Base-by-base conservation (phyloP, 37 sponge, comb jelly and placozoan species). In the Diacarnus erythraeanus region DNA sequence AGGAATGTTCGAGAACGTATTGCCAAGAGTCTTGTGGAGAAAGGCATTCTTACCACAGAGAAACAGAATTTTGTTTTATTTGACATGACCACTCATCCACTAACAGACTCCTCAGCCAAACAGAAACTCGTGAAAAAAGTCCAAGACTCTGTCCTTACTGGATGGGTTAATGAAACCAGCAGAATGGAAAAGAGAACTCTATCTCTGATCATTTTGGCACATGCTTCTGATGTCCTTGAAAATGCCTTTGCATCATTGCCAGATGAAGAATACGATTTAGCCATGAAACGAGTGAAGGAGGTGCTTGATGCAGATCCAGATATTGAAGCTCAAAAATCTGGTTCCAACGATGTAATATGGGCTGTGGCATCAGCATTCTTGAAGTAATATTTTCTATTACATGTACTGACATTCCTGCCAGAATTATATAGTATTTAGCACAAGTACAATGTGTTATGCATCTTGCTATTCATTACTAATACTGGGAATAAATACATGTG, bases 11-110 rank as follows among this genome's bases (percentile, higher is more conserved):
- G 99, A 5, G 99, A 98, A 65, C 71, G 99, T 22, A 81, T 98
- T 67, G 99, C 99, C 77, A 98, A 98, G 96, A 98, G 95, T 82
- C 80, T 98, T 72, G 99, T 95, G 42, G 99, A 98, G 57, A 98
- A 98, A 74, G 99, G 99, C 1, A 83, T 98, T 26, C 94, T 98
- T 26, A 98, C 99, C 29, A 98, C 99, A 57, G 96, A 95, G 80
- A 98, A 98, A 57, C 99, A 98, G 82, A 98, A 91, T 84, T 98
- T 98, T 82, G 89, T 95, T 18, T 83, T 98, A 9, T 98, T 98
- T 75, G 99, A 98, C 88, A 98, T 98, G 99, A 98, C 99, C 27
- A 98, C 99, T 29, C 99, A 98, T 60, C 99, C 99, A 0, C 90
- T 98, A 38, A 86, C 94, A 0, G 92, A 98, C 90, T 82, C 87